Evolutionary conservation across 2,113 vertebrate species (phyloP).

Genomic region (Cyprinodon brontotheroides): DNA sequence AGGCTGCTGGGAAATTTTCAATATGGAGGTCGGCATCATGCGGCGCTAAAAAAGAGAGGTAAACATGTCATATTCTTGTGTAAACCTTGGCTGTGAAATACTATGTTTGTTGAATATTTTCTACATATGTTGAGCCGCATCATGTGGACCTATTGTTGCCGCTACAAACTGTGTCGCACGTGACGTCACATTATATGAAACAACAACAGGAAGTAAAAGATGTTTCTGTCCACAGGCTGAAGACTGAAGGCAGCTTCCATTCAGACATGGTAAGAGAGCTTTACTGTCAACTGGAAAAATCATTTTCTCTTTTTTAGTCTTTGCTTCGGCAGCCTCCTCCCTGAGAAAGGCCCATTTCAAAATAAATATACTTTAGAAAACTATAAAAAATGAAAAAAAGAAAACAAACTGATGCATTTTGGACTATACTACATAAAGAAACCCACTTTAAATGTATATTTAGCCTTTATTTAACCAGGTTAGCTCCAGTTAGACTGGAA

Average conservation of each 20-base stretch:
- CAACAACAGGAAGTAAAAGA: not conserved
- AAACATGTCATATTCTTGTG: not conserved
- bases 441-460: too few species aligned
- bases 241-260: not conserved
- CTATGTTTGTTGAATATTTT: not conserved
- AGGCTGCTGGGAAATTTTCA: constrained; percentile 48
- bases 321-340: not conserved
- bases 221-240: not conserved
- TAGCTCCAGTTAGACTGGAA: too few species aligned
- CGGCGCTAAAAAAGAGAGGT: constrained; percentile 4
- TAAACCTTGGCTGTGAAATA: rapidly evolving
- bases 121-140: not conserved
- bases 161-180: not conserved
- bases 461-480: too few species aligned
- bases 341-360: not conserved
- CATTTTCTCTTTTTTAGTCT: not conserved
- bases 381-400: too few species aligned
- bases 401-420: not conserved
- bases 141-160: not conserved
- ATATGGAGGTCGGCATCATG: rapidly evolving
- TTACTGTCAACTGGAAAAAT: not conserved
- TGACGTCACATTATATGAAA: not conserved
- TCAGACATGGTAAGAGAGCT: constrained; percentile 32
- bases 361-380: not conserved
- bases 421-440: too few species aligned